Evolutionary conservation across 2,797 vertebrate species (phyloP), one percentile per base, ranked within the genome.

Genomic region (Onychomys leucogaster): DNA sequence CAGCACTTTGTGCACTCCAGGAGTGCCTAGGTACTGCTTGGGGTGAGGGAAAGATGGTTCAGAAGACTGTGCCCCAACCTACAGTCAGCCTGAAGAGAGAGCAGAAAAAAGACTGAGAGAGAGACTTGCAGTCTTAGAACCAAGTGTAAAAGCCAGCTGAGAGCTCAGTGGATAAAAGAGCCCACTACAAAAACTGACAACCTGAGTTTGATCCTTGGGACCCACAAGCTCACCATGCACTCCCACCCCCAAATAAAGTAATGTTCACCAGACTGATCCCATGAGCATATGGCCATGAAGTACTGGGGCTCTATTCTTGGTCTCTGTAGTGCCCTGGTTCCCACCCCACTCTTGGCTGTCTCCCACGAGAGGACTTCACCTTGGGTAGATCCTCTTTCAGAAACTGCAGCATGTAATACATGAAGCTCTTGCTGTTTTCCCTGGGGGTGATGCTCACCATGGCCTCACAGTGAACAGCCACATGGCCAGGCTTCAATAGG

Each of bases 401-500:
- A 0, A 99, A 99, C 98, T 99, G 99, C 94, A 99, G 98, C 25
- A 99, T 99, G 0, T 99, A 99, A 98, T 99, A 99, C 99, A 99
- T 99, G 67, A 99, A 99, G 98, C 99, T 99, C 96, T 99, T n/a
- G n/a, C n/a, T 99, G 96, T n/a, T 99, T 99, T 99, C 99, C 55
- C 99, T 98, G 3, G 99, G 99, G 0, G 99, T 99, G 94, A 99
- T 99, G 0, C 99, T 99, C 6, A 99, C 99, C 90, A 99, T 99
- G 0, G 99, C 99, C 97, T 99, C 99, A 0, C 99, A 99, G 0
- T 99, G 99, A 73, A 99, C 99, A 0, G 99, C 99, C 12, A 99
- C 99, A 90, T 99, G 99, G 0, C 99, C 99, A 0, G 99, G 99
- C 97, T 99, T 99, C 92, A 99, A 99, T 0, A 99, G n/a, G n/a